Evolutionary conservation across 2,888 invertebrate species (phyloP).

Genomic region (Melanostoma mellinum): DNA sequence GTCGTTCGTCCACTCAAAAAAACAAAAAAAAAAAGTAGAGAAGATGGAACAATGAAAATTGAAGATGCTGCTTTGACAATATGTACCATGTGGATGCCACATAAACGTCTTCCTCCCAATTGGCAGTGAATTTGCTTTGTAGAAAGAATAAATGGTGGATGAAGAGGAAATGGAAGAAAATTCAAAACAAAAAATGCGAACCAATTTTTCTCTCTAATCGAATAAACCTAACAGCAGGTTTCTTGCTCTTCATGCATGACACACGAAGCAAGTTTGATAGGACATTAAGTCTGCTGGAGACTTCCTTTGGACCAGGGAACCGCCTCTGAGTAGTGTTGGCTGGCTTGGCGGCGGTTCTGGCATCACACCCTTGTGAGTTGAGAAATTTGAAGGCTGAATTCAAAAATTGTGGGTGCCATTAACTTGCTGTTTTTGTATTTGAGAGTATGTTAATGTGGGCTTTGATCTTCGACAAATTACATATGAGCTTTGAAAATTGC

Average conservation of each 20-base stretch:
- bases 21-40: conserved; percentile 6
- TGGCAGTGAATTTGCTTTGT: conserved; percentile 67
- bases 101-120: conserved; percentile 68
- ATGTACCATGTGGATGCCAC: conserved; percentile 62
- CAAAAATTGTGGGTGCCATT: conserved; percentile 32
- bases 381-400: conserved; percentile 10
- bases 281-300: conserved; percentile 57
- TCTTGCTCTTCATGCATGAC: conserved; percentile 8
- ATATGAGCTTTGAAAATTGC: no score
- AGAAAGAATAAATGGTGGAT: conserved; percentile 12
- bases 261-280: conserved; percentile 52
- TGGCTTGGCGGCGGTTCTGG: conserved; percentile 19
- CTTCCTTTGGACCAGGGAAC: conserved; percentile 60
- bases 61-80: conserved; percentile 66
- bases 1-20: conserved; percentile 32
- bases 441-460: conserved; percentile 5
- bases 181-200: conserved; percentile 41
- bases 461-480: no score
- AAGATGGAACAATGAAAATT: conserved; percentile 51
- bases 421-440: conserved; percentile 1
- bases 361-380: conserved; percentile 56
- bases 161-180: conserved; percentile 13
- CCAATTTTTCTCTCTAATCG: conserved; percentile 60
- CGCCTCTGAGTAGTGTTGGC: conserved; percentile 43
- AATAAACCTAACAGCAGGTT: conserved; percentile 71